These are phyloP conservation scores for Octopus bimaculoides DNA, from an alignment of 1,140 invertebrate genomes.

Conservation along the genomic window DNA sequence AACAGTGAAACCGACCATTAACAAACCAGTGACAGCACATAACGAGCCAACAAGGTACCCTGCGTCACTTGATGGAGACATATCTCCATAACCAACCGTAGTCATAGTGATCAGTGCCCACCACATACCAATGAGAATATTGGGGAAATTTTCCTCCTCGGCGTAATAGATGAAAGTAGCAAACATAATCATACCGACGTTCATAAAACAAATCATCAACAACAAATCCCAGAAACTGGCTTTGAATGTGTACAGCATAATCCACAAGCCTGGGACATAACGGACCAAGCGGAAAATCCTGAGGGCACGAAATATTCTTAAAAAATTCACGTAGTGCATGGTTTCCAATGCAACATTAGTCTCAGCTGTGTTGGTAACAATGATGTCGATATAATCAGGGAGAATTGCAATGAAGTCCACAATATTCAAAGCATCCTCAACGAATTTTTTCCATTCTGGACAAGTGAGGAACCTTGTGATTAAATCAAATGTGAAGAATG, in stretches of 20 bases:
- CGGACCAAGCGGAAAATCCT: conserved; percentile 46
- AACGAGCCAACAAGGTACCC: conserved; percentile 53
- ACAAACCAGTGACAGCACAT: conserved; percentile 96
- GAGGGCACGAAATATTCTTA: conserved; percentile 40
- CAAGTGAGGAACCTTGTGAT: conserved; percentile 47
- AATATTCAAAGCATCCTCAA: conserved; percentile 58
- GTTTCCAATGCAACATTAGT: not conserved
- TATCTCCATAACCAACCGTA: conserved; percentile 97
- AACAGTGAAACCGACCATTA: conserved; percentile 99
- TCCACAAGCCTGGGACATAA: conserved; percentile 95
- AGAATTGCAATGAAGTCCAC: conserved; percentile 57
- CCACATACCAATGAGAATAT: conserved; percentile 98
- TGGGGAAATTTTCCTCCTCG: conserved; percentile 31
- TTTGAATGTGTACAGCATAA: conserved; percentile 94
- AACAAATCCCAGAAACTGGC: conserved; percentile 98
- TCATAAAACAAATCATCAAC: conserved; percentile 94
- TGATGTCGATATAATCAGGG: conserved; percentile 48
- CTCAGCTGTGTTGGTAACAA: conserved; percentile 19
- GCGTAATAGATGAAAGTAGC: conserved; percentile 76
- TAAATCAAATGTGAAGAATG: conserved; percentile 58
- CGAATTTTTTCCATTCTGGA: conserved; percentile 50
- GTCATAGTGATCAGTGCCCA: conserved; percentile 62
- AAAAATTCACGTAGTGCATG: not conserved
- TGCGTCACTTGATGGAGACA: conserved; percentile 56
- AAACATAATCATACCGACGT: conserved; percentile 98